Conservation (phyloP, 2,888 invertebrate genomes). For the Allolobophora icterica region DNA sequence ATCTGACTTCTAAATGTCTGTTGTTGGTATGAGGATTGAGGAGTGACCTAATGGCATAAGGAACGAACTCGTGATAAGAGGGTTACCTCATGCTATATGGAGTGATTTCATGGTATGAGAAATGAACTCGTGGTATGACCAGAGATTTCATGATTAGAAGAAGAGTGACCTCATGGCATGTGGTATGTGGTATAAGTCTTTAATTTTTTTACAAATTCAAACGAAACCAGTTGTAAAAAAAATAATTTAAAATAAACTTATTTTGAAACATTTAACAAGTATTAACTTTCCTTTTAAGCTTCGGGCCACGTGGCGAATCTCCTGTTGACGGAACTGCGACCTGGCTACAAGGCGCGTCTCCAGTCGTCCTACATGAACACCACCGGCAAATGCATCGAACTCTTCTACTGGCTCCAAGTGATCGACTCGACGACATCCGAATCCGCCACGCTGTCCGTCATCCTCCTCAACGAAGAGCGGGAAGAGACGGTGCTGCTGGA, state of each 20-base stretch:
- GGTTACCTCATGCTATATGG: too few species aligned
- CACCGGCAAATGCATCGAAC: conserved; percentile 37
- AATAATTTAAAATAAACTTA: not conserved
- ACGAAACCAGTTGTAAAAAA: too few species aligned
- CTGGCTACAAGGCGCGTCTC: conserved; percentile 38
- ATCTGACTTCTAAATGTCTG: too few species aligned
- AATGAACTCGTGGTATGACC: too few species aligned
- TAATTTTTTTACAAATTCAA: too few species aligned
- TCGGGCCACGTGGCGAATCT: conserved; percentile 40
- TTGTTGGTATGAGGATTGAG: too few species aligned
- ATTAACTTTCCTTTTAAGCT: not conserved
- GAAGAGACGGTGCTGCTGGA: conserved; percentile 24
- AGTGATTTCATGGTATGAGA: too few species aligned
- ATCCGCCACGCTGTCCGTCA: conserved; percentile 31
- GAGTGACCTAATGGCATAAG: too few species aligned
- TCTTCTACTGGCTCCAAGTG: conserved; percentile 41
- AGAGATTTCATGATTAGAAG: too few species aligned
- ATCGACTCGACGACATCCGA: conserved; percentile 26
- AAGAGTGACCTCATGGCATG: too few species aligned
- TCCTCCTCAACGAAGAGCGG: conserved; percentile 32
- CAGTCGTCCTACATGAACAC: conserved; percentile 39
- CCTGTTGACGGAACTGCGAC: conserved; percentile 33
- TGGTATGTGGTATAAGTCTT: too few species aligned
- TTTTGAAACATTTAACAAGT: not conserved
- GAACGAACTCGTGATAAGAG: too few species aligned